Conservation (phyloP, 2,888 invertebrate genomes). For the Cephus rjabovi region DNA sequence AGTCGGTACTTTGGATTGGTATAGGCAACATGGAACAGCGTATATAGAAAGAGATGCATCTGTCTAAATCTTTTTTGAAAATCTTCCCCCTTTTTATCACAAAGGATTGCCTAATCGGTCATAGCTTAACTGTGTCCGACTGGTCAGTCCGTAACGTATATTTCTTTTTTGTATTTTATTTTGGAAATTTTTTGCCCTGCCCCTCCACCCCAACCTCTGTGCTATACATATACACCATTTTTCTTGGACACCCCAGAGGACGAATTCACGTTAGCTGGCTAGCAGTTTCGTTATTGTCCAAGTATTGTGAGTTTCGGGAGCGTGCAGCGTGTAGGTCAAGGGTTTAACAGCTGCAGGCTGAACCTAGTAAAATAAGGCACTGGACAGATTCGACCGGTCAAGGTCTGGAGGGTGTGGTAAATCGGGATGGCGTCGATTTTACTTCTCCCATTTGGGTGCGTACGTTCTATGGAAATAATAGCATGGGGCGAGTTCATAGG, state of each 20-base stretch:
- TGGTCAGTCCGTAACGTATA: conserved; percentile 31
- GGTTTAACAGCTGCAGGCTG: conserved; percentile 53
- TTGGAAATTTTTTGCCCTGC: not conserved
- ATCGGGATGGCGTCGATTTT: conserved; percentile 12
- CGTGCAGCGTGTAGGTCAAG: conserved; percentile 48
- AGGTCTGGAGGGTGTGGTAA: conserved; percentile 25
- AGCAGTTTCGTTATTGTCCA: no score
- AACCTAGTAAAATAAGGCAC: conserved; percentile 14
- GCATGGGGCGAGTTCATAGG: conserved; percentile 28
- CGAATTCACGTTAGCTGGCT: no score
- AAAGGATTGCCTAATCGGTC: conserved; percentile 23
- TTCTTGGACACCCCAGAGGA: conserved; percentile 3
- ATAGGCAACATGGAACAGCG: no score
- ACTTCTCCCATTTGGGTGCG: no score
- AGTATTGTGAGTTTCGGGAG: conserved; percentile 32
- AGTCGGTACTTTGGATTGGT: no score
- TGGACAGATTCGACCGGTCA: conserved; percentile 36
- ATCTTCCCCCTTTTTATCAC: not conserved
- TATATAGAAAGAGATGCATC: no score
- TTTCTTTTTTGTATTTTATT: conserved; percentile 22
- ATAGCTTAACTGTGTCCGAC: conserved; percentile 19
- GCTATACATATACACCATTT: conserved; percentile 19
- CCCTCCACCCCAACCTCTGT: not conserved
- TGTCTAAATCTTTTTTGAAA: no score
- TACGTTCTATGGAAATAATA: no score